These are phyloP conservation scores for Thymallus thymallus DNA, from an alignment of 2,113 vertebrate species.

Conservation along the genomic window DNA sequence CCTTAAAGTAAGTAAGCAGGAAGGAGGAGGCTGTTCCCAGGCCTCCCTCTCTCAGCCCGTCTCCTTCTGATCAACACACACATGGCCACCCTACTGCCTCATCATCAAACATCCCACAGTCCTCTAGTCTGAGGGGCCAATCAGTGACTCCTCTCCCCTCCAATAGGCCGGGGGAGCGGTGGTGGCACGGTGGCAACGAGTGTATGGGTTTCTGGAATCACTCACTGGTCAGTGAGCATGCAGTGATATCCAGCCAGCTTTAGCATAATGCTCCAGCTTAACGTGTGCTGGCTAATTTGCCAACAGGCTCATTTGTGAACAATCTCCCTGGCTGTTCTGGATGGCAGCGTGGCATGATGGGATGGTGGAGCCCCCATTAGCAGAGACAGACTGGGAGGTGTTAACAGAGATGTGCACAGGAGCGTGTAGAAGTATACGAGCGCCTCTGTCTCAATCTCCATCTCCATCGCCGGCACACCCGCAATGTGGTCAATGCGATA, in stretches of 20 bases:
- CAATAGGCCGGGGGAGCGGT: too few relatives aligned
- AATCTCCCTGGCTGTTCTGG: conserved; percentile 62
- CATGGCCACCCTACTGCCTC: background rate
- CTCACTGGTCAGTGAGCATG: conserved; percentile 58
- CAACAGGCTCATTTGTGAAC: conserved; percentile 67
- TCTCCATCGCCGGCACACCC: conserved; percentile 10
- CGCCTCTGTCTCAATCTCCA: background rate
- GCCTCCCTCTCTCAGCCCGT: background rate
- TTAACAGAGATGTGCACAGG: conserved; percentile 56
- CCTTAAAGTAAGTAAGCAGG: conserved; percentile 16
- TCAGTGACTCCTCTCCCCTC: background rate
- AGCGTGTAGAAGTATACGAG: conserved; percentile 41
- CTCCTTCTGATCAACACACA: background rate
- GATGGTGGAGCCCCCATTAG: conserved; percentile 63
- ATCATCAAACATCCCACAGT: background rate
- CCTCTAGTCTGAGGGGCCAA: background rate
- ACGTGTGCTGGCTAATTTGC: conserved; percentile 66
- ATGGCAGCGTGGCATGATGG: conserved; percentile 69
- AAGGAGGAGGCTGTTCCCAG: background rate
- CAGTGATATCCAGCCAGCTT: conserved; percentile 68
- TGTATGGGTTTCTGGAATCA: conserved; percentile 22
- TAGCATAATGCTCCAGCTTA: conserved; percentile 67
- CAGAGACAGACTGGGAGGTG: conserved; percentile 66
- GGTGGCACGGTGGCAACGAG: background rate
- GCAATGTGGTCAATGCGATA: conserved; percentile 54